Base-by-base conservation (phyloP, 2,113 vertebrate genomes). In the Baryphthengus martii region DNA sequence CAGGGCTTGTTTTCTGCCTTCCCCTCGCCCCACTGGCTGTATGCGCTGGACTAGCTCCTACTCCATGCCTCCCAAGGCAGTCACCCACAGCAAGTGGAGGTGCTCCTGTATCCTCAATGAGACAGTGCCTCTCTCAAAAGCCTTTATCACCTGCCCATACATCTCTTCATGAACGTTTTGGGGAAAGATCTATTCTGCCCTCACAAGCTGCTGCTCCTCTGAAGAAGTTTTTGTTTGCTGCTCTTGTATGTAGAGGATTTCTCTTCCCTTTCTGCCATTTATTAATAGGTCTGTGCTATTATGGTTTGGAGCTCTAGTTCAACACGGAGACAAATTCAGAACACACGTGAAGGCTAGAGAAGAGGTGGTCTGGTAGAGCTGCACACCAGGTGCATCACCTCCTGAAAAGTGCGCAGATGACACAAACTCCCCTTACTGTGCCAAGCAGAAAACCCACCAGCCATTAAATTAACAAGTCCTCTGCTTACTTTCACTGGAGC, bases 31-130 rank as follows among this genome's bases (percentile, higher is more conserved):
- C 1, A 1, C 67, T 55, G 56, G 8, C 28, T 67, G 58, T 1
- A 3, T 31, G 12, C 1, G 1, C 28, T 23, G n/a, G 13, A 12
- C 65, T 1, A 1, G 6, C 19, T 68, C 13, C 11, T 6, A 1
- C 11, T 15, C 19, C 26, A 6, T 1, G 1, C 17, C 56, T 88
- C 50, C 35, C 45, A 49, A 33, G 15, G 29, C 37, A 16, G 45
- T 39, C 26, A 58, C 10, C 11, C 5, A 3, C 71, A 62, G 56
- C 37, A 71, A 71, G 5, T 29, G 31, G 47, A 62, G 42, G 26
- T 35, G n/a, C 9, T 82, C 9, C 37, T 70, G 21, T 5, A 5
- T 13, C 33, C 49, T 58, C 2, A 6, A 17, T 63, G 45, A 68
- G 35, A 5, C 3, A 4, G 6, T 16, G 8, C 28, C 19, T 66